phyloP scores from a whole-genome alignment of 2,888 invertebrate species.

The Caradrina kadenii region DNA sequence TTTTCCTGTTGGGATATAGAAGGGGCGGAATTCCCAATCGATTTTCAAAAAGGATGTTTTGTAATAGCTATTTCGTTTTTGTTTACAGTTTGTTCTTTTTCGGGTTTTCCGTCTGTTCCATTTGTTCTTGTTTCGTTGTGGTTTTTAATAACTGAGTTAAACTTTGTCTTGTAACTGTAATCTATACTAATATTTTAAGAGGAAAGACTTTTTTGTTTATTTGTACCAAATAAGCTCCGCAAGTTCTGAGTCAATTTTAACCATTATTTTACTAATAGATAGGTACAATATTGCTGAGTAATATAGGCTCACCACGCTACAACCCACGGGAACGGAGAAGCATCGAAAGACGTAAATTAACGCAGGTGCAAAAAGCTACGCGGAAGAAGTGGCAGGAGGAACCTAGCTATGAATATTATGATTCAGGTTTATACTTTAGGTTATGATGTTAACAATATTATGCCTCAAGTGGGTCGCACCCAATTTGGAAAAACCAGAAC shows the following conservation, averaged over 20 bases:
- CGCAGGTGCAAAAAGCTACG: no score
- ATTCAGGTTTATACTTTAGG: conserved; percentile 16
- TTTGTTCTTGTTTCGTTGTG: conserved; percentile 48
- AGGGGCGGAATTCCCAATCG: conserved; percentile 86
- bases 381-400: no score
- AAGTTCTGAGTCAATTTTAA: no score
- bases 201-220: no score
- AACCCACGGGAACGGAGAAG: no score
- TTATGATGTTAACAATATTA: neutral
- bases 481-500: conserved; percentile 14
- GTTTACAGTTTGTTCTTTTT: conserved; percentile 73
- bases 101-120: conserved; percentile 36
- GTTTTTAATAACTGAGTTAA: conserved; percentile 34
- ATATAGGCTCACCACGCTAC: no score
- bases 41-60: conserved; percentile 80
- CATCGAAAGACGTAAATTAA: no score
- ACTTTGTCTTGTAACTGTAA: conserved; percentile 15
- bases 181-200: no score
- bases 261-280: no score
- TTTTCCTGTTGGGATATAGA: conserved; percentile 85
- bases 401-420: conserved; percentile 2
- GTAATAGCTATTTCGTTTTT: conserved; percentile 78
- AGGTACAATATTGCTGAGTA: no score
- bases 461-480: neutral
- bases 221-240: no score